Conservation (phyloP, 2,113 vertebrate genomes). For the Oreochromis aureus region DNA sequence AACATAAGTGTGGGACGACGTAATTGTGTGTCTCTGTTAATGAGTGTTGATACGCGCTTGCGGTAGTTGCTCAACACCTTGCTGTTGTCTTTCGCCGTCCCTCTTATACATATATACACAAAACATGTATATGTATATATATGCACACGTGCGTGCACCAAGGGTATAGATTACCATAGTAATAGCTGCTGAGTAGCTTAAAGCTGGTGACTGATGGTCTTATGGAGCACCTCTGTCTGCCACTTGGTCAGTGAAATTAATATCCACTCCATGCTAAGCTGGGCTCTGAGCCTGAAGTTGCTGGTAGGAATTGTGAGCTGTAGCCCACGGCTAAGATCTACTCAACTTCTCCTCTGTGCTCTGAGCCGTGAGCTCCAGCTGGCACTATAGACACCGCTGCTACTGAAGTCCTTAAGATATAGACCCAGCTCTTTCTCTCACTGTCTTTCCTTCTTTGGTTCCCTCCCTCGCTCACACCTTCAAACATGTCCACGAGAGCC, state of each 20-base stretch:
- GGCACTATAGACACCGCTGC: conserved; percentile 10
- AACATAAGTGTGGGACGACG: conserved; percentile 60
- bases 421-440: conserved; percentile 15
- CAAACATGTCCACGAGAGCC: conserved; percentile 51
- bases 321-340: conserved; percentile 44
- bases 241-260: conserved; percentile 69
- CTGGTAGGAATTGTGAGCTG: conserved; percentile 9
- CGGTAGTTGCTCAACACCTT: conserved; percentile 33
- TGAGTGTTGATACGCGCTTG: conserved; percentile 59
- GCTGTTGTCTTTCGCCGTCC: conserved; percentile 29
- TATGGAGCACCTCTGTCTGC: conserved; percentile 50
- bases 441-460: conserved; percentile 18
- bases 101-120: neutral
- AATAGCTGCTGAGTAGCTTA: conserved; percentile 68
- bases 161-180: conserved; percentile 66
- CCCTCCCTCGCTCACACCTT: conserved; percentile 20
- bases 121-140: neutral
- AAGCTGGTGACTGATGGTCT: conserved; percentile 65
- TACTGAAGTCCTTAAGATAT: conserved; percentile 49
- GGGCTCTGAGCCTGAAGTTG: conserved; percentile 3
- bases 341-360: conserved; percentile 32
- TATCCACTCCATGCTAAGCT: conserved; percentile 57
- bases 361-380: neutral
- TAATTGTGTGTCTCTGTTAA: conserved; percentile 71
- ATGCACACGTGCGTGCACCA: neutral